Evolutionary conservation across 1,140 invertebrate genomes (phyloP), one percentile per base, ranked within the genome.

Genomic region (Babylonia areolata): DNA sequence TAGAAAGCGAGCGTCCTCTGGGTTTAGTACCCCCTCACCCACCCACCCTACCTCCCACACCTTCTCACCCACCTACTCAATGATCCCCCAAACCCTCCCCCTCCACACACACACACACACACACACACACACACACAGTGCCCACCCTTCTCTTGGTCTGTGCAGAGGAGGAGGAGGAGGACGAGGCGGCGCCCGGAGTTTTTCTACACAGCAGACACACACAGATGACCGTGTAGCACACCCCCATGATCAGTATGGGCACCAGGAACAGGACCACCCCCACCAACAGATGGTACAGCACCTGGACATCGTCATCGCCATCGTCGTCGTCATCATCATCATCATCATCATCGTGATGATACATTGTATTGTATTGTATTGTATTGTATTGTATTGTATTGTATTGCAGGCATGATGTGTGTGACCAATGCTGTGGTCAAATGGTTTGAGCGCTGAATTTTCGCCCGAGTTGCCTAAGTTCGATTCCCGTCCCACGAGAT

Each of bases 251-350:
- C 46, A 84, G n/a, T 83, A 87, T 87, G 39, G 84, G 81, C 28
- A 89, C 46, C 73, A 87, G 84, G 86, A 78, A 84, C 84, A 89
- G 85, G 42, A 89, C 77, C 82, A 85, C 64, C 33, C 91, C 90
- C 12, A 94, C 91, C 31, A 94, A 89, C 33, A 92, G 92, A 88
- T 95, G 95, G 86, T 95, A 95, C 12, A 93, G 84, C n/a, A 78
- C 86, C 81, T 82, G 81, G n/a, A 46, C 39, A 80, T 6, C 1
- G 28, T 40, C 35, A 40, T 15, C 37, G 46, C n/a, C 39, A 80
- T 3, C 78, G 28, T 64, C 58, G 28, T 64, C 12, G 28, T 20
- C 58, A 64, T 23, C 58, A 64, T 64, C 58, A 64, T 11, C 58
- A 64, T 23, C 58, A 64, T 11, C 58, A 1, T 23, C 58, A 64